A percentile compares a stretch with the other conserved stretches of the same genome.
Conservation (phyloP, 2,888 invertebrate species). For the Morinoia aosen region DNA sequence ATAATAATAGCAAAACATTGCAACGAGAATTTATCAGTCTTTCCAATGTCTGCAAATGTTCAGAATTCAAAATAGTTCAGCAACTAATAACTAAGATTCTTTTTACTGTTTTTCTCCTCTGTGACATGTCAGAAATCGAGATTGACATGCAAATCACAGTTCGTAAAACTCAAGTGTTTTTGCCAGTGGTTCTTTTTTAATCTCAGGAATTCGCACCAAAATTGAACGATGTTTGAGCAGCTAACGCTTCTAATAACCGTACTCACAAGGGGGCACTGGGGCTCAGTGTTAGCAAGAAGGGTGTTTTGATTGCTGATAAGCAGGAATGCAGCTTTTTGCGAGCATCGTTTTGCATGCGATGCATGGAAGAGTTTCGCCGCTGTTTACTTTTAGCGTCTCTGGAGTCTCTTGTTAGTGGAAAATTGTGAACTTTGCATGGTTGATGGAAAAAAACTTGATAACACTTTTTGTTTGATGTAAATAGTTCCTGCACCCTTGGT, state of each 20-base stretch:
- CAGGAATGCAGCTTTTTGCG: not conserved
- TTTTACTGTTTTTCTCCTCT: not conserved
- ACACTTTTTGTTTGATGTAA: no score
- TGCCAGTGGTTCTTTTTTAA: not conserved
- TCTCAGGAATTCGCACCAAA: not conserved
- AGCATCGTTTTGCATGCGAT: not conserved
- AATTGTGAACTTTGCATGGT: no score
- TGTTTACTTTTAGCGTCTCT: not conserved
- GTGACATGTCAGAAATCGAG: not conserved
- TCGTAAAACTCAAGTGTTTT: not conserved
- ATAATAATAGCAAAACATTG: not conserved
- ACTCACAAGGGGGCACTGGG: not conserved
- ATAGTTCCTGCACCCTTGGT: no score
- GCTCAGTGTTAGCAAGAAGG: not conserved
- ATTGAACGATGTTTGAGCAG: not conserved
- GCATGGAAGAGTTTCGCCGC: not conserved
- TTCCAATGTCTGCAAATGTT: not conserved
- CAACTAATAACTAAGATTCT: not conserved
- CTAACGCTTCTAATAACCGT: not conserved
- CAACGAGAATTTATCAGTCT: not conserved
- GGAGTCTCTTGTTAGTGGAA: no score
- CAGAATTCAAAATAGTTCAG: not conserved
- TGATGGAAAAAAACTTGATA: no score
- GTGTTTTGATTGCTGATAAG: not conserved
- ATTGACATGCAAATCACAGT: not conserved